A percentile compares a stretch with the other conserved stretches of the same genome.
Conservation (phyloP, 2,888 invertebrate genomes). For the Stenodera caucasica region DNA sequence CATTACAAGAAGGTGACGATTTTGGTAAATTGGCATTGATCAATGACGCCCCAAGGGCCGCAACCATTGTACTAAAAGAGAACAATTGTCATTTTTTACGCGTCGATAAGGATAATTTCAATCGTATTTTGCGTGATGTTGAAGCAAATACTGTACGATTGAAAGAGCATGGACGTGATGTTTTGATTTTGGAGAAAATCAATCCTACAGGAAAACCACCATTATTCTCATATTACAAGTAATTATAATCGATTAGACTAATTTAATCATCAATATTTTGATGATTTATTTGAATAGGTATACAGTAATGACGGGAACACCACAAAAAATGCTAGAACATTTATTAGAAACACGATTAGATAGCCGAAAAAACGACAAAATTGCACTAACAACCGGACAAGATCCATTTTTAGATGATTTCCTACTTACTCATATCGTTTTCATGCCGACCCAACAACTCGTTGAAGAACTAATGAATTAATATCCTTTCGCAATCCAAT, state of each 20-base stretch:
- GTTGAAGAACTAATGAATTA: conserved; percentile 73
- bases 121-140: conserved; percentile 78
- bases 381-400: conserved; percentile 52
- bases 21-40: conserved; percentile 85
- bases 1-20: conserved; percentile 81
- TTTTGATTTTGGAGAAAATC: conserved; percentile 76
- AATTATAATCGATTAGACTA: conserved; percentile 32
- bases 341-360: conserved; percentile 78
- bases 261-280: not conserved
- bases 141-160: conserved; percentile 85
- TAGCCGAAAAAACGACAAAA: conserved; percentile 59
- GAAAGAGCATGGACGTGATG: conserved; percentile 83
- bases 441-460: conserved; percentile 75
- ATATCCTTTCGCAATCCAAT: conserved; percentile 82
- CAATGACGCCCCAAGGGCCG: conserved; percentile 83
- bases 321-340: conserved; percentile 85
- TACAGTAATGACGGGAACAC: conserved; percentile 84
- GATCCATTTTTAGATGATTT: conserved; percentile 83
- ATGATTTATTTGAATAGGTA: conserved; percentile 60
- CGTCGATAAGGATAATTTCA: conserved; percentile 84
- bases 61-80: conserved; percentile 78
- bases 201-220: conserved; percentile 60
- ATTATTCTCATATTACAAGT: conserved; percentile 68
- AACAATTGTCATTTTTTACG: conserved; percentile 81
- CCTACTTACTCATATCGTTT: conserved; percentile 79